Evolutionary conservation across 2,113 vertebrate species (phyloP).

Genomic region (Triplophysa rosa): DNA sequence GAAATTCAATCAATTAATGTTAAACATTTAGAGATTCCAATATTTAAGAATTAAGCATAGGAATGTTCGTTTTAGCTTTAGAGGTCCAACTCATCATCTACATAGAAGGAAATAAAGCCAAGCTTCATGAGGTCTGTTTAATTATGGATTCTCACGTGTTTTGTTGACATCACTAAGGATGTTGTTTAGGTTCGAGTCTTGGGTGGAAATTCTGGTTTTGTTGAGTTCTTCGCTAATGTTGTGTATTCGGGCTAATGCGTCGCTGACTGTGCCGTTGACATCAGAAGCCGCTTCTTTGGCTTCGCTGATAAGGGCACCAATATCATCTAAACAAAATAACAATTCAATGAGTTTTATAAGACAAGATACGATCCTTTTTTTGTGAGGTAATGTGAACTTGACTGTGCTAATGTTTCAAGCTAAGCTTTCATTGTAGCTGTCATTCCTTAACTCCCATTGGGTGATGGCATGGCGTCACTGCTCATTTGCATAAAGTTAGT

Average conservation of each 20-base stretch:
- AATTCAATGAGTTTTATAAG: neutral
- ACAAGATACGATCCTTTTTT: neutral
- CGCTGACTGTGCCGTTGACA: constrained; percentile 63
- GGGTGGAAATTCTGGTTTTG: constrained; percentile 62
- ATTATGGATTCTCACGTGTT: constrained; percentile 55
- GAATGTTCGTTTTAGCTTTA: too few relatives aligned
- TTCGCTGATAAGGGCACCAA: constrained; percentile 61
- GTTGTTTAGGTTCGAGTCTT: constrained; percentile 31
- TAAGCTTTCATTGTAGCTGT: neutral
- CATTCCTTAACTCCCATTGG: too few relatives aligned
- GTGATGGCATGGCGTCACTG: too few relatives aligned
- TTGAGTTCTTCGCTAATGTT: constrained; percentile 75
- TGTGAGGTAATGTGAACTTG: neutral
- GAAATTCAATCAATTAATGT: neutral
- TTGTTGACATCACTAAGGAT: constrained; percentile 51
- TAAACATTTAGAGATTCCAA: too few relatives aligned
- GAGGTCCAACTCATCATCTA: too few relatives aligned
- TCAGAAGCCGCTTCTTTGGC: constrained; percentile 68
- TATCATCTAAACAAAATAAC: constrained; percentile 70
- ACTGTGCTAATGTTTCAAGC: neutral
- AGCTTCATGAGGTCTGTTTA: neutral
- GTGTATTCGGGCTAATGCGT: constrained; percentile 68
- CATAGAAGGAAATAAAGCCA: too few relatives aligned
- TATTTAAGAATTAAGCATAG: neutral
- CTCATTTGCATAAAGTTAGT: neutral